Base-by-base conservation (phyloP, 2,888 invertebrate genomes). In the Thyatira batis region DNA sequence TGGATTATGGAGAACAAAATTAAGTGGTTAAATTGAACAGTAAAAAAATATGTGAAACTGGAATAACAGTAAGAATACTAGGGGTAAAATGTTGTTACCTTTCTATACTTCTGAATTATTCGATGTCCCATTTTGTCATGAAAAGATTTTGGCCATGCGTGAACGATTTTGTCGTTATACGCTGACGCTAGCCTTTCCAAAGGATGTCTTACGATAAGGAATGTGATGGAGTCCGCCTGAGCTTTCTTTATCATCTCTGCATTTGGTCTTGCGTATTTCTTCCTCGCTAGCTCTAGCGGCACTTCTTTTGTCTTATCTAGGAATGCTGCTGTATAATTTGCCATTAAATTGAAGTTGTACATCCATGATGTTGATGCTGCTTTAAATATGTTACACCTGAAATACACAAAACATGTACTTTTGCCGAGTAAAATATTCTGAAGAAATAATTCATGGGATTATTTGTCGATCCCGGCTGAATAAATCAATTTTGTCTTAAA, bases 331-430 rank as follows among this genome's bases (percentile, higher is more conserved):
- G 95, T 94, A 84, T 97, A 96, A 70, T 97, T 97, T 8, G 97
- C 97, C 84, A 97, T 94, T 51, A 96, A 87, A 84, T 97, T 97
- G 86, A 97, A 97, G 87, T 97, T 97, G 87, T 97, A 97, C 95
- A 97, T 96, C 97, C 97, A 97, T 0, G 97, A 97, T 17, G 97
- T 96, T n/a, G 97, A 97, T 2, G 96, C 96, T 4, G 96, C 96
- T 92, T 96, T 96, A 80, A 96, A 96, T 59, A 96, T 94, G 77
- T 96, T 96, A 80, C 96, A 96, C 94, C 94, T 94, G 78, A 27
- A 78, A 67, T 30, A 0, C n/a, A n/a, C n/a, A n/a, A n/a, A n/a
- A n/a, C n/a, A n/a, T n/a, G n/a, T n/a, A n/a, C n/a, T n/a, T n/a
- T n/a, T n/a, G n/a, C n/a, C n/a, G n/a, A n/a, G n/a, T n/a, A n/a